Base-by-base conservation (phyloP, 2,888 invertebrate species). In the Phengaris alcon region DNA sequence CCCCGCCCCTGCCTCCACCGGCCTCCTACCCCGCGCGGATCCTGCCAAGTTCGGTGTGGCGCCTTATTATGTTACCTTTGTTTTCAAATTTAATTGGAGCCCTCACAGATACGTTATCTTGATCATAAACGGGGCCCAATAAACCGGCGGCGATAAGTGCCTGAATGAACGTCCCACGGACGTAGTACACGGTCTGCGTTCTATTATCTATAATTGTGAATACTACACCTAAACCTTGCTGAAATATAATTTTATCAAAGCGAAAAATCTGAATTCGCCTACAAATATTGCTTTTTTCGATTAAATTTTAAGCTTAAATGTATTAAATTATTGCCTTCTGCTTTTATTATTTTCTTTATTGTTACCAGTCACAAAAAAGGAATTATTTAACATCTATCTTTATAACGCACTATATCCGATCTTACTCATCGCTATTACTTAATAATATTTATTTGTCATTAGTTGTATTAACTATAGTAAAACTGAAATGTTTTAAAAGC, bases 51-150 rank as follows among this genome's bases (percentile, higher is more conserved):
- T 86, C 86, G 85, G 85, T 90, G 75, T 79, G 90, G 90, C 91
- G 91, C 93, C 90, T 92, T 92, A 92, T 91, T 91, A 91, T 90
- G 91, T 90, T 93, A 91, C 91, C 92, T 92, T 93, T 93, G 93
- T 93, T 92, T 93, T 92, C 89, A 93, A 92, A 91, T 93, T 93
- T 93, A 93, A 93, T 93, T 93, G 93, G 93, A 64, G 89, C 90
- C 87, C 90, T 91, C 89, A 87, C 84, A 92, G 93, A 93, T 93
- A 92, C 89, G 83, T 88, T 93, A 93, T 93, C 92, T 92, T 91
- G 93, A 93, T 93, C 92, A 93, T 91, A 91, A 93, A 93, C 90
- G 91, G 90, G 89, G 88, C 87, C 90, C 92, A 92, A 92, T 93
- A 93, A 92, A 91, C 90, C 87, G 89, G 89, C 64, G 22, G 64